phyloP scores from a whole-genome alignment of 2,797 vertebrate species.

The Myotis vivesi region DNA sequence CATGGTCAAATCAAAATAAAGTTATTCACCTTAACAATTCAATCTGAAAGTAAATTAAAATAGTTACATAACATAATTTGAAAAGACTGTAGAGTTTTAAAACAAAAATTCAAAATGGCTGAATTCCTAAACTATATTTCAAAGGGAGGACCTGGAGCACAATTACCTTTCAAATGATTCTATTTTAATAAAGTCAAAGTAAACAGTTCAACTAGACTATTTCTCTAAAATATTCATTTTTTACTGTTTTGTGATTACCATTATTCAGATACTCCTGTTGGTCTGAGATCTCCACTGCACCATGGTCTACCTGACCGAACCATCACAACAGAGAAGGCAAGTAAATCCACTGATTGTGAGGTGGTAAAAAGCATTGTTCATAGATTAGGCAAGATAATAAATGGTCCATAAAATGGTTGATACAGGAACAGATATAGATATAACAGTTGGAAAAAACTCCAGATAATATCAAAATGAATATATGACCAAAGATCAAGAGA shows the following conservation, averaged over 20 bases:
- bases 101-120: conserved; percentile 23
- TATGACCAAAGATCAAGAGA: background rate
- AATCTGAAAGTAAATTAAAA: conserved; percentile 47
- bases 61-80: conserved; percentile 20
- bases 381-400: background rate
- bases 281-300: background rate
- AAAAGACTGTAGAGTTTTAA: conserved; percentile 3
- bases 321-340: background rate
- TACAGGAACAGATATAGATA: background rate
- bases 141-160: background rate
- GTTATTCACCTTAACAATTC: conserved; percentile 46
- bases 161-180: background rate
- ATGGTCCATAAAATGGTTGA: background rate
- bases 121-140: background rate
- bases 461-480: background rate
- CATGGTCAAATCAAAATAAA: conserved; percentile 43
- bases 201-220: background rate
- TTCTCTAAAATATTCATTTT: background rate
- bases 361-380: background rate
- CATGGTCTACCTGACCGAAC: background rate
- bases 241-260: background rate
- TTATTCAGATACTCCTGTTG: background rate
- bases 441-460: background rate
- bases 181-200: background rate
- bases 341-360: background rate